Evolutionary conservation across 2,797 vertebrate genomes (phyloP).

Genomic region (Gallinago solitaria): DNA sequence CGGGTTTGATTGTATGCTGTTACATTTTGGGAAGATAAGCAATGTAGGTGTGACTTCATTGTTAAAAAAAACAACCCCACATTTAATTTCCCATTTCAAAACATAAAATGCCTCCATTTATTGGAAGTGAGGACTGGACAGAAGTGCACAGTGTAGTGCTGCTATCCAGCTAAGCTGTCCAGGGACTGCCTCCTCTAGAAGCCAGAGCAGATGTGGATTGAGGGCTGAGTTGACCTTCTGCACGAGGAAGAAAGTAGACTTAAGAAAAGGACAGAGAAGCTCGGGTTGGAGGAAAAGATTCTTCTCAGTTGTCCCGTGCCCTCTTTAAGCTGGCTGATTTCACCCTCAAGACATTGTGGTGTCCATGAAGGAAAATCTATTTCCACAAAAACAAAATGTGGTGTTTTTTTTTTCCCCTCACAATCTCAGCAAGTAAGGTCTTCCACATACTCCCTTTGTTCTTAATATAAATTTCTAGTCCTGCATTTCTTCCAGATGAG

Average conservation of each 20-base stretch:
- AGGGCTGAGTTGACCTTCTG: background rate
- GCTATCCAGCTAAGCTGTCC: background rate
- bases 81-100: background rate
- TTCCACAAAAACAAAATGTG: background rate
- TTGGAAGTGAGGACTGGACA: background rate
- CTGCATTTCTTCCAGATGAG: constrained; percentile 64
- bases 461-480: constrained; percentile 16
- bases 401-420: background rate
- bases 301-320: background rate
- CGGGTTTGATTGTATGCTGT: background rate
- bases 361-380: background rate
- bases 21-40: background rate
- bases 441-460: constrained; percentile 20
- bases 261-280: background rate
- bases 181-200: background rate
- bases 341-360: background rate
- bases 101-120: background rate
- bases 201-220: background rate
- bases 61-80: background rate
- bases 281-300: background rate
- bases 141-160: background rate
- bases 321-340: background rate
- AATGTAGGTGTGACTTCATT: background rate
- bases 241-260: background rate
- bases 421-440: background rate